These are phyloP conservation scores for Sycophila sp. DNA, from an alignment of 1,140 invertebrate genomes.

Conservation along the genomic window DNA sequence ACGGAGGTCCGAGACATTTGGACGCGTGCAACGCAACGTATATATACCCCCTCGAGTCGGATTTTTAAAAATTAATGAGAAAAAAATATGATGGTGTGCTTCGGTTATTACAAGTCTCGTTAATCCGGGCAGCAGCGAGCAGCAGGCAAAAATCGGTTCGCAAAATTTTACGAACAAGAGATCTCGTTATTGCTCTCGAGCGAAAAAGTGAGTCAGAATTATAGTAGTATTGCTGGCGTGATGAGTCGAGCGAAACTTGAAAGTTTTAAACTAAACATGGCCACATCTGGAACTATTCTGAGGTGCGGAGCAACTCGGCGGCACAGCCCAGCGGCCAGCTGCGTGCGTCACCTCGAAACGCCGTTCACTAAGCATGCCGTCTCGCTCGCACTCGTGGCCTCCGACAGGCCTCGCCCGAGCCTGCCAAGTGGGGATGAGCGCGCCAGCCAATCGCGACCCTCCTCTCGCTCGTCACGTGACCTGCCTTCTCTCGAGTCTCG, in stretches of 20 bases:
- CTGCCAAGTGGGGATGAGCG: background rate
- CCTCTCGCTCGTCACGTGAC: background rate
- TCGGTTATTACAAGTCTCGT: conserved; percentile 34
- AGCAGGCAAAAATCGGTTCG: conserved; percentile 34
- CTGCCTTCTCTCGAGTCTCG: background rate
- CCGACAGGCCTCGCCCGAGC: background rate
- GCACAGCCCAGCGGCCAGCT: conserved; percentile 14
- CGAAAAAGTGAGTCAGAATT: conserved; percentile 21
- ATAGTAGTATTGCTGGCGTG: conserved; percentile 22
- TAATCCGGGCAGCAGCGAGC: conserved; percentile 20
- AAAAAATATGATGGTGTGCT: conserved; percentile 16
- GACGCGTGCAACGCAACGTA: too few species aligned
- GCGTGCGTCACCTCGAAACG: conserved; percentile 17
- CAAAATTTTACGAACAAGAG: conserved; percentile 6
- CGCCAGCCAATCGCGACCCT: background rate
- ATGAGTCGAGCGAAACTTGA: conserved; percentile 64
- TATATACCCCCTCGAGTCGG: too few species aligned
- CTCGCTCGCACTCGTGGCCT: background rate
- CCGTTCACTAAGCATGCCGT: conserved; percentile 20
- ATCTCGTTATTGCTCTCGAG: conserved; percentile 30
- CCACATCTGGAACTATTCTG: conserved; percentile 67
- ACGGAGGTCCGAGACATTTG: too few species aligned
- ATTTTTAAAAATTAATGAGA: conserved; percentile 18
- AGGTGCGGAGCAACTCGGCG: conserved; percentile 40
- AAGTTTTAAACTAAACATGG: conserved; percentile 65